These are phyloP conservation scores for Leptothorax acervorum DNA, from an alignment of 2,888 invertebrate genomes.

Conservation along the genomic window DNA sequence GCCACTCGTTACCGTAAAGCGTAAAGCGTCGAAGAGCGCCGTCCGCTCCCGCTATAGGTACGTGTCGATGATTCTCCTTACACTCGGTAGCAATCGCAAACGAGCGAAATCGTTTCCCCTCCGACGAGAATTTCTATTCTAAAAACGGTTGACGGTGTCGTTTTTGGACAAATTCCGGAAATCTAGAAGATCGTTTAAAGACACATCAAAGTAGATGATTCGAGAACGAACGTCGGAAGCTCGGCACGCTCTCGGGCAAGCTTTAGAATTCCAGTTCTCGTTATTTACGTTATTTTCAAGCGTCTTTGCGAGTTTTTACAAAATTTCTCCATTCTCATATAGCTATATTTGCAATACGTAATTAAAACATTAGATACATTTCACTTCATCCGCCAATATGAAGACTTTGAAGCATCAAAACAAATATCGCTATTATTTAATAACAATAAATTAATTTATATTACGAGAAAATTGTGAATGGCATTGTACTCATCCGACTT, in stretches of 20 bases:
- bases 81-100: slow-evolving; percentile 6
- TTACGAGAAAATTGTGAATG: background rate
- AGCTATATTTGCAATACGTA: background rate
- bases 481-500: background rate
- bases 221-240: background rate
- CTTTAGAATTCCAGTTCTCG: background rate
- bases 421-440: background rate
- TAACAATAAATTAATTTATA: background rate
- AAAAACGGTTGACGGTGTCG: background rate
- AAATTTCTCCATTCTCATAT: background rate
- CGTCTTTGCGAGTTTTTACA: background rate
- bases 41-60: slow-evolving; percentile 23
- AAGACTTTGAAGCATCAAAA: background rate
- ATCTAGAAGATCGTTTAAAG: background rate
- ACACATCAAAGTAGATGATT: background rate
- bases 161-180: slow-evolving; percentile 14
- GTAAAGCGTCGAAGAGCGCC: slow-evolving; percentile 30
- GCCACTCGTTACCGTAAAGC: slow-evolving; percentile 64
- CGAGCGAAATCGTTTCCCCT: background rate
- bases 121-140: background rate
- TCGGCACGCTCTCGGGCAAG: background rate
- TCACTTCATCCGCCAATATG: background rate
- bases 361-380: background rate
- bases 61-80: slow-evolving; percentile 16
- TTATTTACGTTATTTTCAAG: background rate